Evolutionary conservation across 2,113 vertebrate species (phyloP).

Genomic region (Urocolius indicus): DNA sequence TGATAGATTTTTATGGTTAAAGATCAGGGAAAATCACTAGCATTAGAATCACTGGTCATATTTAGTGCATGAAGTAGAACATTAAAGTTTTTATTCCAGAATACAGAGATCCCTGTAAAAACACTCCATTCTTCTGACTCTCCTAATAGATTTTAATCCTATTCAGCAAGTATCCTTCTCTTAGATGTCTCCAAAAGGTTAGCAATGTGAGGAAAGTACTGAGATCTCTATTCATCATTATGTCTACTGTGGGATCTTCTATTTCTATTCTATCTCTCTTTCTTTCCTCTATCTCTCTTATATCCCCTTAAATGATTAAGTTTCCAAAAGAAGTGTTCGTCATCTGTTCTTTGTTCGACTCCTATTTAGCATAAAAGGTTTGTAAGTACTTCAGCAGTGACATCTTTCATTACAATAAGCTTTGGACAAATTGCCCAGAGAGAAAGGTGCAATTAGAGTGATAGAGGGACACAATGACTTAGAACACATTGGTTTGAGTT

Average conservation of each 20-base stretch:
- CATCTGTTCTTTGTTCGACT: neutral
- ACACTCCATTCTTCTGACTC: neutral
- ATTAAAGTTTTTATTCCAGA: neutral
- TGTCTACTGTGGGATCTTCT: neutral
- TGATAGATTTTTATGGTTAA: neutral
- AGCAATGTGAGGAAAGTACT: neutral
- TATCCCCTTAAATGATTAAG: neutral
- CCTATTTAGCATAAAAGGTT: neutral
- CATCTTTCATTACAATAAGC: neutral
- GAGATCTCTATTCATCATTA: neutral
- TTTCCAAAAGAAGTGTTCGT: accelerated
- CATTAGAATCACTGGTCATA: neutral
- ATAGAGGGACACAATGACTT: neutral
- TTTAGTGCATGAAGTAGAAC: neutral
- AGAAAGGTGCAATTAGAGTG: neutral
- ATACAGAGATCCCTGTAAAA: neutral
- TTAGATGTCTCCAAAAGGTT: neutral
- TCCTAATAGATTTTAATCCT: neutral
- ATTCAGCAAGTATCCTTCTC: neutral
- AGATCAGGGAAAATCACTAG: neutral
- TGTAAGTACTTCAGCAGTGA: neutral
- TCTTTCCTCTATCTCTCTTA: no score
- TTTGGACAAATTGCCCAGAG: neutral
- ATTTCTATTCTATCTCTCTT: neutral
- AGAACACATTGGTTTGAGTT: neutral